Percentiles rank a stretch among this genome's conserved stretches.
phyloP scores from a whole-genome alignment of 2,888 invertebrate species.

The Congeria kusceri region DNA sequence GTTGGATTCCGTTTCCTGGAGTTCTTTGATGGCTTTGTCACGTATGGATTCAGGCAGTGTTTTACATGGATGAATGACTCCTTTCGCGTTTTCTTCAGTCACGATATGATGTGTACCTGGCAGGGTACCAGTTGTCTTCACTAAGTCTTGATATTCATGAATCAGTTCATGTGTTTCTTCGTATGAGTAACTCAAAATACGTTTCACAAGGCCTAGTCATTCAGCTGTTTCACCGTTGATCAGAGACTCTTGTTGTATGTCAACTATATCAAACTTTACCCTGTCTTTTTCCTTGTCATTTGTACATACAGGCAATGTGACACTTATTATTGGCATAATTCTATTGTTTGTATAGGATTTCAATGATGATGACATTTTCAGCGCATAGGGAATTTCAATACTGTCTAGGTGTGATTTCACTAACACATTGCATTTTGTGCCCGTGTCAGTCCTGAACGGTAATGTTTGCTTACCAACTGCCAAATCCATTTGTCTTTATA shows the following conservation, averaged over 20 bases:
- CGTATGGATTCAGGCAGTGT: not conserved
- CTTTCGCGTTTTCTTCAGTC: not conserved
- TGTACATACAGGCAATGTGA: not conserved
- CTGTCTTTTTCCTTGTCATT: constrained; percentile 15
- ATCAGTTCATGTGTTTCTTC: constrained; percentile 19
- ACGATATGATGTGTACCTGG: not conserved
- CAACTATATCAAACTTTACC: constrained; percentile 34
- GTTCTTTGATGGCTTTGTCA: constrained; percentile 21
- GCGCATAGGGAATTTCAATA: too few relatives aligned
- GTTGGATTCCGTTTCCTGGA: constrained; percentile 16
- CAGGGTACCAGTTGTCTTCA: constrained; percentile 18
- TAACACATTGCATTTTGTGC: too few relatives aligned
- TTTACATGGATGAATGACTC: constrained; percentile 6
- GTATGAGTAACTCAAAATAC: not conserved
- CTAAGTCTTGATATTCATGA: not conserved
- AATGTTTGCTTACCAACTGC: too few relatives aligned
- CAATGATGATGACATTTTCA: too few relatives aligned
- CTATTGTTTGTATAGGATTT: too few relatives aligned
- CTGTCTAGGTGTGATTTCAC: too few relatives aligned
- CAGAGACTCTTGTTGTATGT: constrained; percentile 26
- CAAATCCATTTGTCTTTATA: too few relatives aligned
- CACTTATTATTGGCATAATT: too few relatives aligned
- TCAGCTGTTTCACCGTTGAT: constrained; percentile 32
- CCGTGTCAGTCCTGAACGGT: too few relatives aligned
- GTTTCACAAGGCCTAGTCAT: constrained; percentile 27